Base-by-base conservation (phyloP, 2,113 vertebrate genomes). In the Charina bottae region DNA sequence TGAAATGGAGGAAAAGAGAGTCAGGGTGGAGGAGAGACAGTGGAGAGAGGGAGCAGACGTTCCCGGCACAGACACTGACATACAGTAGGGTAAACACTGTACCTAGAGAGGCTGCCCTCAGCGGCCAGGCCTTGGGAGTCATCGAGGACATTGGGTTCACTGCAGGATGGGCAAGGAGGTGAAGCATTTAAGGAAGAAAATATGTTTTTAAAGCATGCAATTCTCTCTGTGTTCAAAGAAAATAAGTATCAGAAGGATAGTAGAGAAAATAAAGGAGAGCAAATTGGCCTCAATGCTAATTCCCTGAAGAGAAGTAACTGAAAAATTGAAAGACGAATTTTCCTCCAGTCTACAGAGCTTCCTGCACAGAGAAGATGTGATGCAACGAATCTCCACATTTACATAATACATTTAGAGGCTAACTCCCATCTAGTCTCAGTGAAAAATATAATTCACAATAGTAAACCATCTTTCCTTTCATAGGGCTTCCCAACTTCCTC, bases 71-170 rank as follows among this genome's bases (percentile, higher is more conserved):
- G 97, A 99, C 97, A 98, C 96, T 94, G 97, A 98, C 97, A 98
- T 92, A 98, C 97, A 98, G 98, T 97, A 98, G 97, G 97, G 91
- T 97, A 98, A 94, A 98, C 98, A 99, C 99, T 98, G 99, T 99
- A 99, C 99, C 99, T 99, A 99, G 99, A 99, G 97, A 99, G 99
- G 99, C 98, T 99, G 98, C 98, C 98, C 98, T 98, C 99, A 95
- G 99, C 98, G 98, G 99, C 98, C 98, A 99, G 98, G 97, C 98
- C 98, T 98, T 99, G 99, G 99, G 98, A 99, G 97, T 99, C 99
- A 99, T 99, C 99, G 98, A 99, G 99, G 98, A 99, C 99, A 99
- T 99, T 99, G 98, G 99, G 99, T 98, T 99, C 99, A 98, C 99
- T 99, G 99, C 98, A 98, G 98, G 98, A 98, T 98, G 98, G 98